phyloP scores from a whole-genome alignment of 2,888 invertebrate species.

The Thalpophila matura region DNA sequence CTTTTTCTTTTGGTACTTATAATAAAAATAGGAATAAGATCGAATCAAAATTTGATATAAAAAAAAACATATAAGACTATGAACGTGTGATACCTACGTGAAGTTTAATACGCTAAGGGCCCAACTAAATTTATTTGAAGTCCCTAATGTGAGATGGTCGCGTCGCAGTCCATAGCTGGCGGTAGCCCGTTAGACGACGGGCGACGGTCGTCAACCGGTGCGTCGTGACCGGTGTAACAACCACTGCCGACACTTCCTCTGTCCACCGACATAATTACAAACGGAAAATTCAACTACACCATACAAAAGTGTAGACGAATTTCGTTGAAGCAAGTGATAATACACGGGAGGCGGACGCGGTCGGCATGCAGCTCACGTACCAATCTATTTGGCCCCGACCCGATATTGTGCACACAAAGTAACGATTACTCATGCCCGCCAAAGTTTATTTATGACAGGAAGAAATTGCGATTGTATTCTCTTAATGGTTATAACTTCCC shows the following conservation, averaged over 20 bases:
- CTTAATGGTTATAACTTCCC: slow-evolving; percentile 87
- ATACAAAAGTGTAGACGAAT: slow-evolving; percentile 81
- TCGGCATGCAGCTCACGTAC: slow-evolving; percentile 83
- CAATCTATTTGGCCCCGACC: slow-evolving; percentile 86
- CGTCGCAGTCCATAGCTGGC: slow-evolving; percentile 81
- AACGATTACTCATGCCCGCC: slow-evolving; percentile 87
- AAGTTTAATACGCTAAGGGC: slow-evolving; percentile 35
- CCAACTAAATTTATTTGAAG: slow-evolving; percentile 59
- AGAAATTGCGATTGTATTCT: slow-evolving; percentile 89
- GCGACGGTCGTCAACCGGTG: slow-evolving; percentile 81
- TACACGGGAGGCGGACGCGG: slow-evolving; percentile 62
- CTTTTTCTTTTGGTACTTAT: no score
- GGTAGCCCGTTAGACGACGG: slow-evolving; percentile 80
- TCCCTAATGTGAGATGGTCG: slow-evolving; percentile 81
- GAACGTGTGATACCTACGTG: slow-evolving; percentile 17
- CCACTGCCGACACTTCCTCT: slow-evolving; percentile 85
- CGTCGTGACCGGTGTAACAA: slow-evolving; percentile 86
- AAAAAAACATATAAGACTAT: background rate
- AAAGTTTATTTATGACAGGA: slow-evolving; percentile 89
- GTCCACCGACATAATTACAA: slow-evolving; percentile 85
- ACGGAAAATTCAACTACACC: slow-evolving; percentile 87
- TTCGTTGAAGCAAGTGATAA: slow-evolving; percentile 77
- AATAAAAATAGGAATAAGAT: background rate
- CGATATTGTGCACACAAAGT: slow-evolving; percentile 88
- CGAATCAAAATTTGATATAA: background rate